A percentile compares a stretch with the other conserved stretches of the same genome.
Evolutionary conservation across 2,888 invertebrate genomes (phyloP).

Genomic region (Phengaris alcon): DNA sequence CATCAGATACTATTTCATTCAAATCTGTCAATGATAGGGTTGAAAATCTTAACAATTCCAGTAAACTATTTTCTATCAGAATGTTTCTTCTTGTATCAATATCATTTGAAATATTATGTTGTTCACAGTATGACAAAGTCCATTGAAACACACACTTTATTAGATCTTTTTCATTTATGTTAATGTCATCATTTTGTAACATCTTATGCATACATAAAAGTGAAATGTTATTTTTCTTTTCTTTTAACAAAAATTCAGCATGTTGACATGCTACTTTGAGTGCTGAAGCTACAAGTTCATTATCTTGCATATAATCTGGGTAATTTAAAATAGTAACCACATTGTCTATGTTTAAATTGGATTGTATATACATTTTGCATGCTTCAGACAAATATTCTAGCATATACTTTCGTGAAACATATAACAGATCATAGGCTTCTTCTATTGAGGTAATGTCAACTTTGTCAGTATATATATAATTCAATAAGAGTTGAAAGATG

Average conservation of each 20-base stretch:
- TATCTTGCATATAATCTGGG: constrained; percentile 79
- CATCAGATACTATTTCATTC: constrained; percentile 54
- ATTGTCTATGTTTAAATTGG: constrained; percentile 78
- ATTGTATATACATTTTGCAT: constrained; percentile 76
- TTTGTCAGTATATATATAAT: constrained; percentile 81
- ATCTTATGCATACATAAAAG: constrained; percentile 69
- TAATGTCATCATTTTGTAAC: constrained; percentile 71
- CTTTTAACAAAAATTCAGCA: constrained; percentile 74
- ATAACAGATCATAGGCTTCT: constrained; percentile 81
- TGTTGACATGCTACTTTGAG: constrained; percentile 78
- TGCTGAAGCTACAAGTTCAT: constrained; percentile 72
- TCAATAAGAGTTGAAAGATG: constrained; percentile 80
- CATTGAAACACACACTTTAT: constrained; percentile 77
- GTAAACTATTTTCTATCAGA: constrained; percentile 63
- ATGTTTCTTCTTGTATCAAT: constrained; percentile 66
- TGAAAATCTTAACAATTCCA: constrained; percentile 68
- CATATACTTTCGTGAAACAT: constrained; percentile 83
- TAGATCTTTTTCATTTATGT: constrained; percentile 75
- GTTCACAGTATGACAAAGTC: constrained; percentile 74
- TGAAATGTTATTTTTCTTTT: constrained; percentile 69
- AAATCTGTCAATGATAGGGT: constrained; percentile 61
- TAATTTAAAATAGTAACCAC: constrained; percentile 80
- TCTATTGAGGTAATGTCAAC: constrained; percentile 75
- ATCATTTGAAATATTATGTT: constrained; percentile 57
- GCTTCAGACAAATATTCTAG: constrained; percentile 72